Evolutionary conservation across 2,113 vertebrate genomes (phyloP).

Genomic region (Pomatostomus ruficeps): DNA sequence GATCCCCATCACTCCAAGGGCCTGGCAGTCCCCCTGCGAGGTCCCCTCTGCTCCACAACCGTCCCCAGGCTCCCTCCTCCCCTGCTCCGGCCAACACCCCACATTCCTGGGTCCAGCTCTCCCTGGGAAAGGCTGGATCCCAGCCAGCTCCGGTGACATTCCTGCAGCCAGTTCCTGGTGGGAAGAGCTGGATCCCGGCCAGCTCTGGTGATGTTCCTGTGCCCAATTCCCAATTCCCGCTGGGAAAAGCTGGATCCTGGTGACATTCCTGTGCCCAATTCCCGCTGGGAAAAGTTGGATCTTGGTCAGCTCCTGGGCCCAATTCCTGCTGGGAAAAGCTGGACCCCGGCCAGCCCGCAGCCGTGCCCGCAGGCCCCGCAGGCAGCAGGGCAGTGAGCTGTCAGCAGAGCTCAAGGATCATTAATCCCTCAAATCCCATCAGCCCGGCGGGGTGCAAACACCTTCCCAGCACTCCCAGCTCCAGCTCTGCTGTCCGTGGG

Average conservation of each 20-base stretch:
- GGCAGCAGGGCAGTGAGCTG: background rate
- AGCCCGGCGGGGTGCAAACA: background rate
- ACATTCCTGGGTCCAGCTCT: no score
- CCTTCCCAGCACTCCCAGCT: background rate
- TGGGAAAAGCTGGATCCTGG: background rate
- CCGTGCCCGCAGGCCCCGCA: accelerated
- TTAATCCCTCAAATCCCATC: background rate
- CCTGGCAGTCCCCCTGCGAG: background rate
- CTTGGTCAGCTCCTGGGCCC: background rate
- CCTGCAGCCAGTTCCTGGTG: no score
- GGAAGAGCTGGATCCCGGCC: no score
- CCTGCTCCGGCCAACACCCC: background rate
- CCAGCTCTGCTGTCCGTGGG: background rate
- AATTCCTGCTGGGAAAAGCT: background rate
- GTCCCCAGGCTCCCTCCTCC: background rate
- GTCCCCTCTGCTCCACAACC: background rate
- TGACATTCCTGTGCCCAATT: background rate
- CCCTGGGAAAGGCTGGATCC: no score
- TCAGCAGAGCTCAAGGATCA: background rate
- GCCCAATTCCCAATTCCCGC: background rate
- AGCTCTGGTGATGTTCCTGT: background rate
- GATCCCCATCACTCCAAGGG: background rate
- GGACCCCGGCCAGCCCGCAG: background rate
- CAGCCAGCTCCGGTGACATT: no score
- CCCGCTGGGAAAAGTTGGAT: no score